Conservation (phyloP, 64 coral and sea anemone genomes). For the Montipora foliosa region DNA sequence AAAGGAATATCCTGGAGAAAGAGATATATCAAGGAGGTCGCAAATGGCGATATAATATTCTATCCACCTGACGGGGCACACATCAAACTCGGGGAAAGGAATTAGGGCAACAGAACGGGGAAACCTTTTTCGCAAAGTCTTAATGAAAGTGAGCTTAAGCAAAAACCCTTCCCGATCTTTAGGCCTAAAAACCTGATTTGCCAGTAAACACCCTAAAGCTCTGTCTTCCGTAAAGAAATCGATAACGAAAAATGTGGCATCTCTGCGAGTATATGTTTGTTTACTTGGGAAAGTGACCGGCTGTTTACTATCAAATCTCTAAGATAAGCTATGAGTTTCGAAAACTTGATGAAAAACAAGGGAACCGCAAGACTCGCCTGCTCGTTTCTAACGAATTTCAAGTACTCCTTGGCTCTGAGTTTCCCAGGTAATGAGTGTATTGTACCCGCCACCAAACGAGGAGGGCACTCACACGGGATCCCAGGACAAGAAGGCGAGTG, state of each 20-base stretch:
- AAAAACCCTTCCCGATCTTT: conserved; percentile 50
- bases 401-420: conserved; percentile 1
- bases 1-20: too few relatives aligned
- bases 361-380: conserved; percentile 6
- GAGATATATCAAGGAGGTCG: too few relatives aligned
- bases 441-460: conserved; percentile 1
- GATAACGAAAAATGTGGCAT: conserved; percentile 41
- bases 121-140: background rate
- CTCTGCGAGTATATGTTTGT: conserved; percentile 62
- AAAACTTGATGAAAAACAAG: conserved; percentile 44
- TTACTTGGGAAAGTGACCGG: background rate
- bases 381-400: conserved; percentile 38
- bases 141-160: conserved; percentile 25
- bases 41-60: too few relatives aligned
- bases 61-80: too few relatives aligned
- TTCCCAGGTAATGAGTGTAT: background rate
- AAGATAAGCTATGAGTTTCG: background rate
- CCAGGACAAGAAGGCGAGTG: background rate
- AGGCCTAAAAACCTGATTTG: conserved; percentile 44
- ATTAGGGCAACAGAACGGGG: too few relatives aligned
- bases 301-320: background rate
- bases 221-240: conserved; percentile 68
- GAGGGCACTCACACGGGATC: background rate
- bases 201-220: conserved; percentile 40
- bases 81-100: too few relatives aligned